Evolutionary conservation across 2,113 vertebrate species (phyloP), one percentile per base, ranked within the genome.

Genomic region (Carassius carassius): DNA sequence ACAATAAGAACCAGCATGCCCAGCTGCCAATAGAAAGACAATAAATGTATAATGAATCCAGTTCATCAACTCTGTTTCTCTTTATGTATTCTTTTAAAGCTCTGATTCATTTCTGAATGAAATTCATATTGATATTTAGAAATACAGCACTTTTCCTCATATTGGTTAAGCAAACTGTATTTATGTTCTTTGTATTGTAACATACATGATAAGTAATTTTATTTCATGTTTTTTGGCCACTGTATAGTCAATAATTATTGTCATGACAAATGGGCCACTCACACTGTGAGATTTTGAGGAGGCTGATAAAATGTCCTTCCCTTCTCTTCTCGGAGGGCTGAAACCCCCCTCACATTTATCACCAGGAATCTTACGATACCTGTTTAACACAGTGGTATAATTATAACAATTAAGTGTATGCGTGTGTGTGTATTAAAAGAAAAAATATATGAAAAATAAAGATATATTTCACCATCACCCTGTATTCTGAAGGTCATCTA

Each of bases 301-400:
- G 78, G 88, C 78, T 3, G 56, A 37, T 14, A 86, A 81, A 76
- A 37, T 80, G 25, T 11, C 12, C 3, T 92, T 89, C 5, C 90
- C 82, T 25, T 78, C 79, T 2, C 81, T 70, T 10, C 79, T 89
- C 72, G 87, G 90, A 69, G 94, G 93, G 13, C 29, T 81, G 86
- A 95, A 95, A 1, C 95, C 94, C 4, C 94, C 94, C 82, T 94
- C 91, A 73, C 95, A 96, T 75, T 84, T 47, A 47, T 47, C 44
- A 3, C 44, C 92, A 0, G 95, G 92, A 7, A 95, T 90, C 86
- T 94, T 96, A 1, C 95, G 93, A 85, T 96, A 96, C 87, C 95
- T 95, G 69, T 35, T 13, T 54, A 25, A 87, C 44, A 87, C 44
- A 80, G 13, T 60, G 32, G 29, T 35, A 56, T 58, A 8, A 41